Conservation (phyloP, 2,888 invertebrate species). For the Cotesia congregata region DNA sequence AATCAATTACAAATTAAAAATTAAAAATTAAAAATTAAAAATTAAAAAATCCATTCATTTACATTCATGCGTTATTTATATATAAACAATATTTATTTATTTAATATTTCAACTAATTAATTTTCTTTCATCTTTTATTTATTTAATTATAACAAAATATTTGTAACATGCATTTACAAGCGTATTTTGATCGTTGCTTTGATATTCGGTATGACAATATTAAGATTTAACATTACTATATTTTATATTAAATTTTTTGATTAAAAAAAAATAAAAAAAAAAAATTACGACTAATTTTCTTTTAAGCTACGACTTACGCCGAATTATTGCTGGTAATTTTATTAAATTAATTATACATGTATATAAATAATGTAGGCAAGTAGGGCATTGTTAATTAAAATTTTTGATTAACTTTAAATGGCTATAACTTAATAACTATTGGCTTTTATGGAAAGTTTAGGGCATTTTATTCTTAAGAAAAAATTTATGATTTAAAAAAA, state of each 20-base stretch:
- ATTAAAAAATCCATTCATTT: neutral
- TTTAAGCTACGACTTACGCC: constrained; percentile 17
- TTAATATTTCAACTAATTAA: constrained; percentile 10
- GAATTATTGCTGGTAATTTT: neutral
- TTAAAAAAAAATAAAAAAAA: neutral
- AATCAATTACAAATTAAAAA: neutral
- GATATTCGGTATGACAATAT: constrained; percentile 62
- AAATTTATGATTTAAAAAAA: too few species aligned
- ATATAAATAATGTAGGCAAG: constrained; percentile 11
- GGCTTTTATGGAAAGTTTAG: neutral
- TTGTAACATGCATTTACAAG: constrained; percentile 69
- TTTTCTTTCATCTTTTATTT: constrained; percentile 48
- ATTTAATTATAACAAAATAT: constrained; percentile 69
- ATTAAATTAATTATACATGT: constrained; percentile 6
- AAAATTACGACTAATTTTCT: constrained; percentile 12
- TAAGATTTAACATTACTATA: constrained; percentile 42
- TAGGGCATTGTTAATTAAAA: neutral
- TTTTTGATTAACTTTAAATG: neutral
- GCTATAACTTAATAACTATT: neutral
- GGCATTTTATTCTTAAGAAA: too few species aligned
- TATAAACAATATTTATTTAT: constrained; percentile 6
- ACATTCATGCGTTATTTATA: neutral
- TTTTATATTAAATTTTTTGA: constrained; percentile 22
- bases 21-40: neutral
- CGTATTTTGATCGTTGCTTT: constrained; percentile 71